Base-by-base conservation (phyloP, 2,797 vertebrate genomes). In the Rhinogobio ventralis region DNA sequence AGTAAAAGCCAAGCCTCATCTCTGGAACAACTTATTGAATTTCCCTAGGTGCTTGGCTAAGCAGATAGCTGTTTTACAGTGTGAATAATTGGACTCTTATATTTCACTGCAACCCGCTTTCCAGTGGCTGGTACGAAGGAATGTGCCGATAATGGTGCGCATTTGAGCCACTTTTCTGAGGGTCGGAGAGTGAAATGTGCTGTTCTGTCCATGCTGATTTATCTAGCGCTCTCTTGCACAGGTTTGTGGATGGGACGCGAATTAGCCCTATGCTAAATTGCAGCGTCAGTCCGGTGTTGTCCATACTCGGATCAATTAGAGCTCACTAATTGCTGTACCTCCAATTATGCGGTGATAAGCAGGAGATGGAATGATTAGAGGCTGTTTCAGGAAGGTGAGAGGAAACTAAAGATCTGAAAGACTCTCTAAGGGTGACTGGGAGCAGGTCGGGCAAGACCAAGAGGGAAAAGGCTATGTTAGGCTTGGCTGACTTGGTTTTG, bases 261-360 rank as follows among this genome's bases (percentile, higher is more conserved):
- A 89, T 89, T 78, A 90, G 78, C 85, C 39, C 19, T 46, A 77
- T 68, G 67, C 80, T 89, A 89, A 90, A 90, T 73, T 91, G 89
- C 89, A 78, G 88, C 23, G 86, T 89, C 90, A 90, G 89, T 88
- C 60, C 49, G 20, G 86, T 71, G 81, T 84, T 64, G 74, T 83
- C 88, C 89, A 89, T 83, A 85, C 85, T 68, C 51, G 51, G 86
- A 91, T 90, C 90, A 89, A 89, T 91, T 90, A 91, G 85, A 82
- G 49, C 81, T 73, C 74, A 83, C 90, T 91, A 90, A 91, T 91
- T 91, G 90, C 90, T 86, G 85, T 86, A 81, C 86, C 86, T 88
- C 79, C 87, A 91, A 89, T 89, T 91, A 90, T 80, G 81, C 73
- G 17, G 79, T 57, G 75, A 88, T 89, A 87, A 90, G 87, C 86